Base-by-base conservation (phyloP, 1,140 invertebrate species). In the Scaptomyza graminum region DNA sequence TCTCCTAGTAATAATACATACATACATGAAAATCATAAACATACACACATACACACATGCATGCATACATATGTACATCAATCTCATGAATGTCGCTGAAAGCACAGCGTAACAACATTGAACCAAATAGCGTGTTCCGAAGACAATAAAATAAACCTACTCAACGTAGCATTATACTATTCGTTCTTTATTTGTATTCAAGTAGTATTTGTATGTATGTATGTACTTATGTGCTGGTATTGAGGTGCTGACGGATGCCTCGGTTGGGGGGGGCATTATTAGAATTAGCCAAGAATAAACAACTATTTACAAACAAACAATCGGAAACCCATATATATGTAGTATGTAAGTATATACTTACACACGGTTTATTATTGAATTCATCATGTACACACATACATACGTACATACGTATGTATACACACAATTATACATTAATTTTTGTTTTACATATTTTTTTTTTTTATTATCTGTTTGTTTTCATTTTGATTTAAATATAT, bases 401-500 rank as follows among this genome's bases (percentile, higher is more conserved):
- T 22, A 22, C 18, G 4, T 22, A 22, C 4, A 22, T 22, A 3
- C 18, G 2, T n/a, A n/a, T 22, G 18, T 22, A 31, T 31, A 31
- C 28, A 31, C 28, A 31, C 28, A 31, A 6, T 8, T 9, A 9
- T 34, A 34, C 28, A 31, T 31, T 2, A 63, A 73, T 65, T 64
- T 22, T 22, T 22, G 18, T 22, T 22, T 2, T 22, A n/a, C n/a
- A n/a, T 22, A 3, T 22, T 22, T 22, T 22, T 22, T 31, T 55
- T n/a, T 37, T 41, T n/a, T 41, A 41, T 41, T 41, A 41, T 41
- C 12, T 41, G 11, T 41, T 41, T 41, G 11, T 41, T 56, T 44
- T 56, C n/a, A 39, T 43, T 62, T 57, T 37, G 59, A 49, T 64
- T 71, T 65, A 67, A 73, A 63, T 70, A 74, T 74, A 71, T 68